These are phyloP conservation scores for Pimpla rufipes DNA, from an alignment of 2,888 invertebrate species.

Conservation along the genomic window DNA sequence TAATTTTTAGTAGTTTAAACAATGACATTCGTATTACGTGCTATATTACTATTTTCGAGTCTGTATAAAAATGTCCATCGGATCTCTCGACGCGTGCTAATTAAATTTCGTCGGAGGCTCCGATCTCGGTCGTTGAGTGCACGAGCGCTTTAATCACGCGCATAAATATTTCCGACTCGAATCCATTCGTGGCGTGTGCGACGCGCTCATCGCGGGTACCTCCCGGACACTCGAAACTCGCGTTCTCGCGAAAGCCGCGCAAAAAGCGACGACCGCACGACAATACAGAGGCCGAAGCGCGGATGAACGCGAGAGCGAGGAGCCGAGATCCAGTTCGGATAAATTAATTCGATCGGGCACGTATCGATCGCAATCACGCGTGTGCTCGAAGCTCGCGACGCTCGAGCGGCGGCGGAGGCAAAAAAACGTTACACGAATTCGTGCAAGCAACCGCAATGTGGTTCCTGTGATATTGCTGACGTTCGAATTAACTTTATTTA, in stretches of 20 bases:
- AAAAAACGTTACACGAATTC: constrained; percentile 52
- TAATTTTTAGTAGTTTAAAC: too few species aligned
- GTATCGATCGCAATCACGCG: constrained; percentile 66
- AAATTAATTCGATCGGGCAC: constrained; percentile 67
- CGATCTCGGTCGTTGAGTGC: constrained; percentile 38
- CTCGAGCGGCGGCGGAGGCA: constrained; percentile 18
- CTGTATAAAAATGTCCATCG: neutral
- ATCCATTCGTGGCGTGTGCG: constrained; percentile 57
- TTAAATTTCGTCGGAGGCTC: neutral
- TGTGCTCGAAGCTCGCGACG: constrained; percentile 53
- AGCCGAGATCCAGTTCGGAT: constrained; percentile 58
- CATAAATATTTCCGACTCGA: constrained; percentile 60
- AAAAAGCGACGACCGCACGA: constrained; percentile 16
- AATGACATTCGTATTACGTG: too few species aligned
- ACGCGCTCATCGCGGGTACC: constrained; percentile 46
- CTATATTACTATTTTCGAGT: neutral
- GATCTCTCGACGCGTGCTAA: neutral
- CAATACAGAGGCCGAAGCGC: constrained; percentile 15
- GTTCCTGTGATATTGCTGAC: constrained; percentile 7
- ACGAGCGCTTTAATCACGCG: constrained; percentile 56
- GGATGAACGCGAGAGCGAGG: neutral
- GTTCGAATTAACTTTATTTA: constrained; percentile 22
- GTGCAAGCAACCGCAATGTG: constrained; percentile 26
- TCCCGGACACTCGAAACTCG: constrained; percentile 58
- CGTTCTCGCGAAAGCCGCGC: constrained; percentile 29